Conservation (phyloP, 1,140 invertebrate species). For the Plectrocnemia conspersa region DNA sequence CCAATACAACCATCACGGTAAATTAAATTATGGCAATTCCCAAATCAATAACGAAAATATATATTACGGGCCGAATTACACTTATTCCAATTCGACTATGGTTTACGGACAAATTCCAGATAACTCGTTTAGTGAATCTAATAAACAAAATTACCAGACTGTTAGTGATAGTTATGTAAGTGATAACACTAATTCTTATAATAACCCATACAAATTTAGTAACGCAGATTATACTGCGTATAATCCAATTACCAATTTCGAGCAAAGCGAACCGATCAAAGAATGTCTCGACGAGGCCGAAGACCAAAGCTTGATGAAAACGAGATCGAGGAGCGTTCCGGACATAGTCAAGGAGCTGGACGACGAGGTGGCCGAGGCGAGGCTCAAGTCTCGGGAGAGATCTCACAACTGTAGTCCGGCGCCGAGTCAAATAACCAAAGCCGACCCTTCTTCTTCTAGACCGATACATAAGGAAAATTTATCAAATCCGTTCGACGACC, state of each 20-base stretch:
- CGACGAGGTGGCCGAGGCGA: constrained; percentile 57
- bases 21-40: constrained; percentile 12
- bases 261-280: too few species aligned
- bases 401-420: constrained; percentile 45
- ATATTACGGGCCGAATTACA: constrained; percentile 28
- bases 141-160: constrained; percentile 3
- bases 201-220: constrained; percentile 13
- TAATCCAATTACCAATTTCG: too few species aligned
- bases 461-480: constrained; percentile 36
- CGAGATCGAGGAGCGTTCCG: constrained; percentile 62
- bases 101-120: constrained; percentile 17
- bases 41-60: constrained; percentile 11
- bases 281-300: too few species aligned
- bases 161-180: constrained; percentile 17
- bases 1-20: constrained; percentile 14
- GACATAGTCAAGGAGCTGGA: constrained; percentile 68
- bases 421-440: constrained; percentile 10
- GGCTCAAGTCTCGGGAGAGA: constrained; percentile 47
- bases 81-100: constrained; percentile 11
- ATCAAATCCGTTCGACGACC: constrained; percentile 52
- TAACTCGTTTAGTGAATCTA: neutral
- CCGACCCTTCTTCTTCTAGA: neutral
- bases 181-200: constrained; percentile 3
- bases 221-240: too few species aligned
- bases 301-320: constrained; percentile 44